Conservation (phyloP, 2,888 invertebrate species). For the Campoletis raptor region DNA sequence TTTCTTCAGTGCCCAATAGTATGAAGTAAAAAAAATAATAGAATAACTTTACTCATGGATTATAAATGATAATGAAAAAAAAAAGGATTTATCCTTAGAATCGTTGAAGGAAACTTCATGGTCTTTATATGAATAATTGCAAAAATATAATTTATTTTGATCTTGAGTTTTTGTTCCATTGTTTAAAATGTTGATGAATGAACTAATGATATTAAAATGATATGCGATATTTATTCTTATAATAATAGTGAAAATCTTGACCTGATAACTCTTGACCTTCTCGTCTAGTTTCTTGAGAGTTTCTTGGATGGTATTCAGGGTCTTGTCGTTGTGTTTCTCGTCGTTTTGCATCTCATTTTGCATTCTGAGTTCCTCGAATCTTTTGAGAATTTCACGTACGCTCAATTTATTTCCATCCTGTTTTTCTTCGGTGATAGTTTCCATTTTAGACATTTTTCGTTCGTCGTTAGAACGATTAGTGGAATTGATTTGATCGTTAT, state of each 20-base stretch:
- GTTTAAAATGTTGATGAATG: neutral
- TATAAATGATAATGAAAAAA: neutral
- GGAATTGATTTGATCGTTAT: slow-evolving; percentile 77
- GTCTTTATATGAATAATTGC: neutral
- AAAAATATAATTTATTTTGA: neutral
- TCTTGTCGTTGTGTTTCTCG: slow-evolving; percentile 81
- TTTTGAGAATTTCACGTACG: slow-evolving; percentile 92
- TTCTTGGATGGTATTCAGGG: slow-evolving; percentile 84
- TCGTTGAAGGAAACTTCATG: neutral
- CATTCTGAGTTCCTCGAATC: slow-evolving; percentile 90
- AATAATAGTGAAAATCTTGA: slow-evolving; percentile 70
- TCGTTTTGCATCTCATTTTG: slow-evolving; percentile 75
- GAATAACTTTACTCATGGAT: neutral
- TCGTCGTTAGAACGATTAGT: slow-evolving; percentile 73
- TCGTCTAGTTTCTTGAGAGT: slow-evolving; percentile 85
- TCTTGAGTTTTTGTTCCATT: neutral
- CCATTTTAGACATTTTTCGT: slow-evolving; percentile 87
- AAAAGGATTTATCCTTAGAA: neutral
- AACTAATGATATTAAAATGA: neutral
- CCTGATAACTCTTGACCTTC: slow-evolving; percentile 84
- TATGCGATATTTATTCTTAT: neutral
- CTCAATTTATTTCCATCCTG: slow-evolving; percentile 91
- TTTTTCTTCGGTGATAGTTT: slow-evolving; percentile 92
- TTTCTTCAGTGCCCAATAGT: neutral
- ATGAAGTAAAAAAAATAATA: neutral